Base-by-base conservation (phyloP, 2,888 invertebrate species). In the Saturnia japonica region DNA sequence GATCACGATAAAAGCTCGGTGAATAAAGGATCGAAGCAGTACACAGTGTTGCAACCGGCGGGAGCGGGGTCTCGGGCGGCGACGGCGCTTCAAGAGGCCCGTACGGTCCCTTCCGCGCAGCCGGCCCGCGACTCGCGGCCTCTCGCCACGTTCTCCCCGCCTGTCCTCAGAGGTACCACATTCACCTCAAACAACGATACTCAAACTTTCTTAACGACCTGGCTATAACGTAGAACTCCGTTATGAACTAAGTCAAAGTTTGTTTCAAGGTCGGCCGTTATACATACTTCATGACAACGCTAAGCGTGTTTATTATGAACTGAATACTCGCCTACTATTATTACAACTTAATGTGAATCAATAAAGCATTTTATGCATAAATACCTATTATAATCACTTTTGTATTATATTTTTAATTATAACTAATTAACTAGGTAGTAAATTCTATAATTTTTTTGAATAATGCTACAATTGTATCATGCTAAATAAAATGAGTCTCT, bases 21-120 rank as follows among this genome's bases (percentile, higher is more conserved):
- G 71, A 84, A 86, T 74, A 92, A 89, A 74, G 95, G 91, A 14
- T 96, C 96, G 73, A 98, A 98, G 90, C 97, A 97, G 87, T 98
- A 97, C 85, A 98, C 97, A 73, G 97, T 97, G 78, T 93, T 98
- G 75, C 97, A 98, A 88, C 97, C 97, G 0, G 97, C 97, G 16
- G 96, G 96, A 45, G 95, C 96, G 0, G 97, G 97, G 6, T 97
- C 97, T 34, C 95, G 97, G 68, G 97, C 97, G 0, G 97, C 97
- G 68, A 96, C 96, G 57, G 97, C 96, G 34, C 94, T 97, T 84
- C 97, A 97, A 85, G 97, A 97, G 85, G 96, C 91, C 74, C 94
- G 95, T 77, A 88, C 95, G n/a, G 87, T 91, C 84, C 94, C 93
- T 43, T 88, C 91, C 45, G 90, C 93, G 82, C 89, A 94, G 90